Evolutionary conservation across 1,140 invertebrate species (phyloP).

Genomic region (Mycetomoellerius zeteki): DNA sequence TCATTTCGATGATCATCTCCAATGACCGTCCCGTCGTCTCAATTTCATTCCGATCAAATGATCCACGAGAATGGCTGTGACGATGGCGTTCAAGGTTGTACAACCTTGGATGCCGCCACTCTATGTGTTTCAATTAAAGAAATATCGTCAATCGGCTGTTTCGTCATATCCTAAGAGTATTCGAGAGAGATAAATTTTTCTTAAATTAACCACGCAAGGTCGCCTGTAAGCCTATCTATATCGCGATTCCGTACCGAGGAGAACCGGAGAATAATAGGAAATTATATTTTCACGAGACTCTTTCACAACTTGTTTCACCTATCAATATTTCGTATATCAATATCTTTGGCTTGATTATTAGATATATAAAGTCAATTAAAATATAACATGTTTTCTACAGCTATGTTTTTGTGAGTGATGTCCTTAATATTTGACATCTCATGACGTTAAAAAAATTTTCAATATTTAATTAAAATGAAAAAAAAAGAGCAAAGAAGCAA

Average conservation of each 20-base stretch:
- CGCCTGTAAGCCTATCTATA: neutral
- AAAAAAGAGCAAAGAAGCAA: neutral
- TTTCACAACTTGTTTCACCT: neutral
- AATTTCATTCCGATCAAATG: conserved; percentile 30
- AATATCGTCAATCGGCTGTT: conserved; percentile 33
- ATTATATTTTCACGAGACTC: conserved; percentile 26
- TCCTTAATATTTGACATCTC: neutral
- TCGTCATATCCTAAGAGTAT: neutral
- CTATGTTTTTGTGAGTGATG: neutral
- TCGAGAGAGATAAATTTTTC: conserved; percentile 33
- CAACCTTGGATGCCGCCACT: neutral
- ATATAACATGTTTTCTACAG: neutral
- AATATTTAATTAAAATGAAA: neutral
- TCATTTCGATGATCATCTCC: neutral
- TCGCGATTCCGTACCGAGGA: neutral
- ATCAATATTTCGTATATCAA: conserved; percentile 11
- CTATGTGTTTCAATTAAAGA: conserved; percentile 17
- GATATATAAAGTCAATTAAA: neutral
- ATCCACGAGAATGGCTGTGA: no score
- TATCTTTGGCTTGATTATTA: neutral
- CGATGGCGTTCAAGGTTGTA: neutral
- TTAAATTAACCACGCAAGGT: conserved; percentile 30
- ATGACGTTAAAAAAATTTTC: neutral
- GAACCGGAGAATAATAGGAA: neutral
- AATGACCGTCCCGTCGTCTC: conserved; percentile 2